Evolutionary conservation across 1,140 invertebrate species (phyloP).

Genomic region (Drosophila orena): DNA sequence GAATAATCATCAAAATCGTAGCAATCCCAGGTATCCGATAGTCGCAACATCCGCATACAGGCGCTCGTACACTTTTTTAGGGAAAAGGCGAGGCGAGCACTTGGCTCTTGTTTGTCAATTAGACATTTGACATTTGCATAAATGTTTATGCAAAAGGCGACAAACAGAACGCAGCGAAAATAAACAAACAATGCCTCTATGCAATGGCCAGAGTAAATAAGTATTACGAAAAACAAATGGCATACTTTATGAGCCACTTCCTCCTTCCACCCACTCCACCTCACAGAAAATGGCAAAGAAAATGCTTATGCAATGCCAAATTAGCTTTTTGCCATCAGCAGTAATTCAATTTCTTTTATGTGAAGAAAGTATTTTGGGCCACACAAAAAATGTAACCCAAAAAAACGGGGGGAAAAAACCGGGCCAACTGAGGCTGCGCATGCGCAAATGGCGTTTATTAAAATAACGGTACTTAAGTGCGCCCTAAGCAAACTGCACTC

Average conservation of each 20-base stretch:
- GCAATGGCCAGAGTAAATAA: conserved; percentile 49
- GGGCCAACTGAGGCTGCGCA: conserved; percentile 40
- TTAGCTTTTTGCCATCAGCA: conserved; percentile 51
- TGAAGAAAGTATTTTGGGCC: conserved; percentile 60
- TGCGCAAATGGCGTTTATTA: conserved; percentile 77
- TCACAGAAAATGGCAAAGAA: background rate
- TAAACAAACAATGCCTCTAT: conserved; percentile 41
- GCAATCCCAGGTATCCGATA: background rate
- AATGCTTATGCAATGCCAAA: conserved; percentile 9
- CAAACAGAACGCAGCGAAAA: conserved; percentile 23
- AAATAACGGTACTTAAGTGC: conserved; percentile 81
- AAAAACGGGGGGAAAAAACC: conserved; percentile 21
- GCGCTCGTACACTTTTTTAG: background rate
- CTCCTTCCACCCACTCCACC: background rate
- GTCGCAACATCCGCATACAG: background rate
- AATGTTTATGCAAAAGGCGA: conserved; percentile 56
- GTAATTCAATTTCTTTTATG: conserved; percentile 37
- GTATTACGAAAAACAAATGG: conserved; percentile 38
- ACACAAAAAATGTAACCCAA: conserved; percentile 9
- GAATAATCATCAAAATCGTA: too few relatives aligned
- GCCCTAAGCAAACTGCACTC: conserved; percentile 79
- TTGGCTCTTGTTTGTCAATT: conserved; percentile 60
- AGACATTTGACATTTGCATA: conserved; percentile 62
- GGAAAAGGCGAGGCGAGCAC: conserved; percentile 41
- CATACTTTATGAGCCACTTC: conserved; percentile 39